Conservation (phyloP, 2,113 vertebrate species). For the Equus przewalskii region DNA sequence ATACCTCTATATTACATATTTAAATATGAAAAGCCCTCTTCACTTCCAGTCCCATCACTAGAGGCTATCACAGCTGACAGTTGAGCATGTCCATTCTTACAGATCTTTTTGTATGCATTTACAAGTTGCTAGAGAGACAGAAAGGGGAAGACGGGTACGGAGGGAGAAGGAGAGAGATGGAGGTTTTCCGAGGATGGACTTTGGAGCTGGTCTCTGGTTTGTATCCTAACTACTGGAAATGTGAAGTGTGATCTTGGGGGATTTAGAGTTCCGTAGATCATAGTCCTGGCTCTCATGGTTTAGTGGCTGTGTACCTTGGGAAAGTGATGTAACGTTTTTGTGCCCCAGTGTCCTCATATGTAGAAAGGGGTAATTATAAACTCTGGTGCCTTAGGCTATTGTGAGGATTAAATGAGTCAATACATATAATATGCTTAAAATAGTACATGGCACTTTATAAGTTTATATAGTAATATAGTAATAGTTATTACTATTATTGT, state of each 20-base stretch:
- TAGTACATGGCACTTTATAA: neutral
- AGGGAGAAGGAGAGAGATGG: neutral
- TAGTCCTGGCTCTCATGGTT: neutral
- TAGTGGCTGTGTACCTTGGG: neutral
- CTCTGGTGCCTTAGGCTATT: neutral
- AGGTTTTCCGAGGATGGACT: neutral
- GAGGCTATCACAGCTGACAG: neutral
- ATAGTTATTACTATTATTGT: neutral
- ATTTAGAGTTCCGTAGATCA: neutral
- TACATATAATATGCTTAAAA: neutral
- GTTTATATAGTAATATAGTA: neutral
- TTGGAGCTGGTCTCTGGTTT: neutral
- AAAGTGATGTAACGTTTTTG: neutral
- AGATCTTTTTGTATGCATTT: constrained; percentile 19
- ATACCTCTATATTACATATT: neutral
- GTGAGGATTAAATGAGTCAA: constrained; percentile 19
- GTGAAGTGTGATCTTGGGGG: neutral
- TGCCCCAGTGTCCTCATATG: neutral
- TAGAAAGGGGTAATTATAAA: neutral
- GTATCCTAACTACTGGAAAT: neutral
- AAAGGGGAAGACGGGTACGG: neutral
- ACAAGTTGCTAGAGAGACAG: neutral
- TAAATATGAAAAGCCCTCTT: neutral
- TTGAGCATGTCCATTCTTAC: neutral
- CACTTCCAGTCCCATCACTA: neutral